Evolutionary conservation across 2,888 invertebrate genomes (phyloP), one percentile per base, ranked within the genome.

Genomic region (Octonoba sinensis): DNA sequence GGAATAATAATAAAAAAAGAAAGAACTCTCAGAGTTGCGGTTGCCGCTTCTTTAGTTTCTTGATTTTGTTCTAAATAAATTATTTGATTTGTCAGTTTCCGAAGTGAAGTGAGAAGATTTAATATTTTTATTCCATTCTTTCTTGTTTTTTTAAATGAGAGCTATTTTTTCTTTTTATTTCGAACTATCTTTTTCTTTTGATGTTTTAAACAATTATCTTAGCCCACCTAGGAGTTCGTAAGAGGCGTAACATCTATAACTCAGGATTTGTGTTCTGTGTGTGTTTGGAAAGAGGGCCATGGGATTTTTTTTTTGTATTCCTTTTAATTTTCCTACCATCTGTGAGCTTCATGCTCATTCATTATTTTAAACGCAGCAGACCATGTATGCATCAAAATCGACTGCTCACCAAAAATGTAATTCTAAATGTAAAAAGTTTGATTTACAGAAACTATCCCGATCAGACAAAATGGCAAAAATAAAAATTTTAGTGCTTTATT

Each of bases 21-120:
- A 66, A 11, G 36, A 36, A 36, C 36, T 36, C 27, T 54, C 15
- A 22, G n/a, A 18, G 36, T 47, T 47, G 15, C 24, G 13, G 59
- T 20, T 13, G 20, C 44, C 20, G 27, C 56, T 46, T 56, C 20
- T 18, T 60, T 62, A 69, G 51, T 51, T 64, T 20, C 49, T 51
- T 36, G 49, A 24, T 51, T 20, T 57, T 20, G 12, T 44, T 18
- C 36, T 22, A 57, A 46, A 81, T 81, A 81, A 81, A 81, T 81
- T 69, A 81, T 69, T 81, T 73, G 69, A 81, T 81, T 73, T 81
- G 79, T 81, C 79, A 73, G 73, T 65, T n/a, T 36, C 46, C 44
- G 54, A 67, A 24, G n/a, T n/a, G 62, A 36, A 36, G 18, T 20
- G 44, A 62, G 15, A 62, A 36, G 27, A 27, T 46, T 18, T 67